A percentile compares a stretch with the other conserved stretches of the same genome.
Evolutionary conservation across 1,140 invertebrate species (phyloP).

Genomic region (Lepidurus couesii): DNA sequence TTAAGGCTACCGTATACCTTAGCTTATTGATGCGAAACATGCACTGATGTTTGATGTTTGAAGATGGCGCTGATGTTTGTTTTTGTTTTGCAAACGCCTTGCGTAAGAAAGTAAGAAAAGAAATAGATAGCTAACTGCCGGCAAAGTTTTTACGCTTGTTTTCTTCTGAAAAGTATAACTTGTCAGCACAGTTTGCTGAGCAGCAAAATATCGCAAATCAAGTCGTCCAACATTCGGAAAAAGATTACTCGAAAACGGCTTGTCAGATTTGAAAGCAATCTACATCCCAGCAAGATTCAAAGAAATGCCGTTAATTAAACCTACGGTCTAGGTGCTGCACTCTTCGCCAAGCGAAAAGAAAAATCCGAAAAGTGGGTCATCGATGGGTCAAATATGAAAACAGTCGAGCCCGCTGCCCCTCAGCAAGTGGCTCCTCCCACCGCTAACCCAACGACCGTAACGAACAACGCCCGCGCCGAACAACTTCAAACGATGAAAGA

Average conservation of each 20-base stretch:
- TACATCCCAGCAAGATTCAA: too few species aligned
- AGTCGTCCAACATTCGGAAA: neutral
- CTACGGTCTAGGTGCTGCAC: slow-evolving; percentile 60
- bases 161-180: too few species aligned
- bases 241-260: too few species aligned
- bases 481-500: slow-evolving; percentile 51
- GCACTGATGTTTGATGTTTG: too few species aligned
- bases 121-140: too few species aligned
- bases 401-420: slow-evolving; percentile 38
- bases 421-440: slow-evolving; percentile 35
- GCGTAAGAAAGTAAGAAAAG: too few species aligned
- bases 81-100: too few species aligned
- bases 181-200: neutral
- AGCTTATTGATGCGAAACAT: too few species aligned
- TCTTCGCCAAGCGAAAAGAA: slow-evolving; percentile 80
- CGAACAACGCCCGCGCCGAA: slow-evolving; percentile 40
- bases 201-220: neutral
- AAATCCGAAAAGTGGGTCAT: slow-evolving; percentile 81
- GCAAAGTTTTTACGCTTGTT: too few species aligned
- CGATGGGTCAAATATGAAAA: slow-evolving; percentile 55
- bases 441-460: slow-evolving; percentile 42
- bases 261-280: too few species aligned
- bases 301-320: neutral
- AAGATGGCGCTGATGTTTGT: too few species aligned
- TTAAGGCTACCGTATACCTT: too few species aligned